Evolutionary conservation across 2,888 invertebrate genomes (phyloP).

Genomic region (Eremobia ochroleuca): DNA sequence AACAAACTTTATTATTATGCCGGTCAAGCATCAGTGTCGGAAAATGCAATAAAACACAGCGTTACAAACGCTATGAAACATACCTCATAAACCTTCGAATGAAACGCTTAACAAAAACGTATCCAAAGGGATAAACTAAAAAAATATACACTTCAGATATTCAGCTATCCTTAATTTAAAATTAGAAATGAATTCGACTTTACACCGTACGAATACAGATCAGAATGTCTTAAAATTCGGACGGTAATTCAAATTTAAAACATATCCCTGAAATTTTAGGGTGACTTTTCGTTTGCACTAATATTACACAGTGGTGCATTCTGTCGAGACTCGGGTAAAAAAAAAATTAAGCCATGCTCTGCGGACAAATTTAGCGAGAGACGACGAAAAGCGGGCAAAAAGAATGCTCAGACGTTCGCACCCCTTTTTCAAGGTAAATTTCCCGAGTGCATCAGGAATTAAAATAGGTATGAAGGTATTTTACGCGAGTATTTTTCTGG

Average conservation of each 20-base stretch:
- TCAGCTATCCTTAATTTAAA: conserved; percentile 62
- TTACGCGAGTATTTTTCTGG: conserved; percentile 52
- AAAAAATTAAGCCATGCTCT: conserved; percentile 70
- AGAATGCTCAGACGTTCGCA: conserved; percentile 75
- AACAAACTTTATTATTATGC: conserved; percentile 40
- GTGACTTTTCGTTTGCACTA: conserved; percentile 74
- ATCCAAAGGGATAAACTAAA: conserved; percentile 72
- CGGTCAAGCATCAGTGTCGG: conserved; percentile 24
- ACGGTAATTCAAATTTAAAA: conserved; percentile 59
- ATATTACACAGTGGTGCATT: conserved; percentile 72
- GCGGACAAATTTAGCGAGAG: conserved; percentile 86
- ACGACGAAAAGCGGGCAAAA: conserved; percentile 77
- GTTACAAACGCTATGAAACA: conserved; percentile 70
- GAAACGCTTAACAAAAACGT: conserved; percentile 79
- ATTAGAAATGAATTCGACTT: conserved; percentile 65
- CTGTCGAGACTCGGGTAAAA: conserved; percentile 63
- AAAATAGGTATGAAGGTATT: conserved; percentile 69
- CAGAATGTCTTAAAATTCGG: conserved; percentile 53
- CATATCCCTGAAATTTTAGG: conserved; percentile 68
- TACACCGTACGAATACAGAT: conserved; percentile 64
- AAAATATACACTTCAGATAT: conserved; percentile 69
- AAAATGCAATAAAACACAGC: conserved; percentile 37
- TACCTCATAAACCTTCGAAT: conserved; percentile 74
- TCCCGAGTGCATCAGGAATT: conserved; percentile 72
- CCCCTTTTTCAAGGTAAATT: conserved; percentile 79